These are phyloP conservation scores for Heterodera schachtii DNA, from an alignment of 1,140 invertebrate species.

Conservation along the genomic window DNA sequence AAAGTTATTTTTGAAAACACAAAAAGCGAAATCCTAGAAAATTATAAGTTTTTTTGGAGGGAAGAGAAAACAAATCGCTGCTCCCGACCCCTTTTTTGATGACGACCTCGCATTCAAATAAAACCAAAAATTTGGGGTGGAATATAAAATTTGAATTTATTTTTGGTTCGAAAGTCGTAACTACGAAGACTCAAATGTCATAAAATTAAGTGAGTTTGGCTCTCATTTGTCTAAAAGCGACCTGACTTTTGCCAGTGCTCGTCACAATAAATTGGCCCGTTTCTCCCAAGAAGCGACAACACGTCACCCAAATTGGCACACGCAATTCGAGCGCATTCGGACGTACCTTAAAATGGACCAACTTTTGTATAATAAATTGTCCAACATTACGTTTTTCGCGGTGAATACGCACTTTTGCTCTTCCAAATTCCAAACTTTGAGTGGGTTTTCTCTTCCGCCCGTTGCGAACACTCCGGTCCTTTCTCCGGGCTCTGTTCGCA, in stretches of 20 bases:
- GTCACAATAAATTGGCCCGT: slow-evolving; percentile 37
- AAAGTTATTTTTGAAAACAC: too few relatives aligned
- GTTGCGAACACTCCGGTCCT: slow-evolving; percentile 37
- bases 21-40: slow-evolving; percentile 7
- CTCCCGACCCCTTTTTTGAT: too few relatives aligned
- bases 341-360: slow-evolving; percentile 38
- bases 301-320: slow-evolving; percentile 41
- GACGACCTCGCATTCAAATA: too few relatives aligned
- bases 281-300: slow-evolving; percentile 37
- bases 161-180: too few relatives aligned
- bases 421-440: slow-evolving; percentile 49
- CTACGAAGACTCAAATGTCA: too few relatives aligned
- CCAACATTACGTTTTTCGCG: slow-evolving; percentile 43
- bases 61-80: too few relatives aligned
- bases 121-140: too few relatives aligned
- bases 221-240: not conserved
- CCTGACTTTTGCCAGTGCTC: slow-evolving; percentile 48
- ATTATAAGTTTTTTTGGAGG: too few relatives aligned
- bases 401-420: slow-evolving; percentile 30
- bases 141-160: too few relatives aligned
- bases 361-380: not conserved
- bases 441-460: slow-evolving; percentile 46
- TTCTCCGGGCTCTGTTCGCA: slow-evolving; percentile 22
- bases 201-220: too few relatives aligned
- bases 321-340: slow-evolving; percentile 35